Percentiles rank a stretch among this genome's conserved stretches.
Evolutionary conservation across 2,113 vertebrate genomes (phyloP).

Genomic region (Caretta caretta): DNA sequence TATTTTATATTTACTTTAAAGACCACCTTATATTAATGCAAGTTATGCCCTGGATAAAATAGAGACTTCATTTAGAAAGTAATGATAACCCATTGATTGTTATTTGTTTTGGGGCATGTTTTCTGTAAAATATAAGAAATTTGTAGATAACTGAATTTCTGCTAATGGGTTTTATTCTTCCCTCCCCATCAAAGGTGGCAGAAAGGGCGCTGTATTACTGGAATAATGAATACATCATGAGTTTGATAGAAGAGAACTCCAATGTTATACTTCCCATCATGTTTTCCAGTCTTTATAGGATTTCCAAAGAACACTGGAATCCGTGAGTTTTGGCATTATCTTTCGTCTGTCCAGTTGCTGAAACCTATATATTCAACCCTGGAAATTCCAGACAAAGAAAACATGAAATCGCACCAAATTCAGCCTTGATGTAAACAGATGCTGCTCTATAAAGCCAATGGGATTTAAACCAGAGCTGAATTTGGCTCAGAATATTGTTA

Average conservation of each 20-base stretch:
- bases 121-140: background rate
- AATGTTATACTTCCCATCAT: slow-evolving; percentile 99
- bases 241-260: slow-evolving; percentile 99
- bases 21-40: background rate
- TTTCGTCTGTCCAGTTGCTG: background rate
- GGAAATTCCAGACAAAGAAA: background rate
- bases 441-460: background rate
- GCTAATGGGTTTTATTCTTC: slow-evolving; percentile 48
- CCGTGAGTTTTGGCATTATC: slow-evolving; percentile 85
- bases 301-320: slow-evolving; percentile 99
- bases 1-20: background rate
- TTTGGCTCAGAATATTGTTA: slow-evolving; percentile 22
- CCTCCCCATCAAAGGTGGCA: slow-evolving; percentile 85
- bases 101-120: background rate
- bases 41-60: slow-evolving; percentile 3
- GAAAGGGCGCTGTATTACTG: slow-evolving; percentile 98
- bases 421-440: slow-evolving; percentile 15
- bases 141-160: background rate
- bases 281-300: slow-evolving; percentile 99
- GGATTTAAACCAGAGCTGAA: background rate
- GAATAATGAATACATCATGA: slow-evolving; percentile 99
- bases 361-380: background rate
- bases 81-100: background rate
- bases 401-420: background rate
- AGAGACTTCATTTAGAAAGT: background rate